Percentiles rank a stretch among this genome's conserved stretches.
Conservation (phyloP, 2,113 vertebrate genomes). For the Dendropsophus ebraccatus region DNA sequence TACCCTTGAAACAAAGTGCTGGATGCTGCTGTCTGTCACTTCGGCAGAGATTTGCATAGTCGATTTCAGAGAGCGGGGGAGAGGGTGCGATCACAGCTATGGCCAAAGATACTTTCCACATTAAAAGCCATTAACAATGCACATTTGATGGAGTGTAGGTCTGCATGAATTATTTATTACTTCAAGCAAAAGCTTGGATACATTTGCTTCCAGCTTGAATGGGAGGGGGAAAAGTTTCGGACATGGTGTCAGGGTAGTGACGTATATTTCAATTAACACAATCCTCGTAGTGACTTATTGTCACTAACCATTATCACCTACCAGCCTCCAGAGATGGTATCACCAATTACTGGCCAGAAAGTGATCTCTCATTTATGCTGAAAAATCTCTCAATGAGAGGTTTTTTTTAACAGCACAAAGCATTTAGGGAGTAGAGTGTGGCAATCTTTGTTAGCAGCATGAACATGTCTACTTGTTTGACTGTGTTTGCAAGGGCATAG, state of each 20-base stretch:
- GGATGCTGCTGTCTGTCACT: slow-evolving; percentile 36
- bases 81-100: background rate
- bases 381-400: background rate
- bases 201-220: slow-evolving; percentile 39
- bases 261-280: background rate
- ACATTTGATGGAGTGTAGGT: slow-evolving; percentile 41
- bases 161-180: slow-evolving; percentile 49
- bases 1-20: slow-evolving; percentile 22
- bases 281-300: background rate
- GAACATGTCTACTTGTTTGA: background rate
- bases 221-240: background rate
- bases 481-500: too few species aligned
- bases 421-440: background rate
- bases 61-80: background rate
- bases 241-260: background rate
- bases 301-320: background rate
- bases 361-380: background rate
- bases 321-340: background rate
- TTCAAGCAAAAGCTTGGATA: slow-evolving; percentile 32
- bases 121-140: slow-evolving; percentile 27
- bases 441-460: background rate
- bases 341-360: background rate
- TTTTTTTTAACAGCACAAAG: background rate
- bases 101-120: slow-evolving; percentile 41
- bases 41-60: slow-evolving; percentile 13